phyloP scores from a whole-genome alignment of 2,888 invertebrate genomes.

The Synanthedon vespiformis region DNA sequence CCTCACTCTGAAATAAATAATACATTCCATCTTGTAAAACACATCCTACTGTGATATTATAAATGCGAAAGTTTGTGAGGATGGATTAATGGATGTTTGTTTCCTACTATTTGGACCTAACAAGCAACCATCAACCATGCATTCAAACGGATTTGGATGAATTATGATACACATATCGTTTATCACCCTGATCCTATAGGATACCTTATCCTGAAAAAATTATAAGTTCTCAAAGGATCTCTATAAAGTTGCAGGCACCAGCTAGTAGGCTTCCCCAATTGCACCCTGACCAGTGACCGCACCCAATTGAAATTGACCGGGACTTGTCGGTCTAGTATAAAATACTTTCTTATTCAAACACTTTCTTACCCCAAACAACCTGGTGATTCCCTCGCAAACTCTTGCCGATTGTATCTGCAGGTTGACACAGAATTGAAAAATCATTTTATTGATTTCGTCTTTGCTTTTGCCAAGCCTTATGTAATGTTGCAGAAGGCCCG shows the following conservation, averaged over 20 bases:
- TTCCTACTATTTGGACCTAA: neutral
- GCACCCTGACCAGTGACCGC: too few relatives aligned
- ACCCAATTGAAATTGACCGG: too few relatives aligned
- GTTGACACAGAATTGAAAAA: slow-evolving; percentile 87
- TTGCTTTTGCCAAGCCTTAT: slow-evolving; percentile 87
- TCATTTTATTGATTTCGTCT: slow-evolving; percentile 86
- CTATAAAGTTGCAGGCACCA: too few relatives aligned
- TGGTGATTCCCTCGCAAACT: slow-evolving; percentile 90
- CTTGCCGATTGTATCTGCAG: slow-evolving; percentile 88
- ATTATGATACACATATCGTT: too few relatives aligned
- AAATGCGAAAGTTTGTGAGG: too few relatives aligned
- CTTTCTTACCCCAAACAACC: slow-evolving; percentile 80
- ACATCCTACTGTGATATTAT: neutral
- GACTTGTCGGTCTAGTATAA: too few relatives aligned
- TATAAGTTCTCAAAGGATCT: too few relatives aligned
- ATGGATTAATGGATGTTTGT: neutral
- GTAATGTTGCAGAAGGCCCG: slow-evolving; percentile 87
- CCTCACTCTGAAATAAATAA: slow-evolving; percentile 74
- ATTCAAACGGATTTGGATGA: too few relatives aligned
- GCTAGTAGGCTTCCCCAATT: too few relatives aligned
- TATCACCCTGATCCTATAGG: too few relatives aligned
- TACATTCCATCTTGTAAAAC: neutral
- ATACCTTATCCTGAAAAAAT: too few relatives aligned
- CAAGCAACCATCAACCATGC: neutral
- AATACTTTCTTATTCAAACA: too few relatives aligned